Evolutionary conservation across 1,140 invertebrate species (phyloP), one percentile per base, ranked within the genome.

Genomic region (Cephus cinctus): DNA sequence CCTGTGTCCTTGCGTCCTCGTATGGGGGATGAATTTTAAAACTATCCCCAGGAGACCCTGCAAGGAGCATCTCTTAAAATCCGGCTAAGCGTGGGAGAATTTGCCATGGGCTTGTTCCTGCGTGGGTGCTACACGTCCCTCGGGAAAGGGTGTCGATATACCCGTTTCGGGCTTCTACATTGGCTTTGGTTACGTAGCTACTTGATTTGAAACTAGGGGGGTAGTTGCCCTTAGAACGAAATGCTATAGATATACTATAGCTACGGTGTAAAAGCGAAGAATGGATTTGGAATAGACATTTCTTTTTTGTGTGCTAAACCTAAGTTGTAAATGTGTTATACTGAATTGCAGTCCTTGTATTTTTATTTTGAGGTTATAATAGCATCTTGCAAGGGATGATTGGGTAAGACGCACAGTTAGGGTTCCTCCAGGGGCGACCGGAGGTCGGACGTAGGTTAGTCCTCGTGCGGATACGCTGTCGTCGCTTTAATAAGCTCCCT

Each of bases 21-120:
- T 52, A 59, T 70, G 63, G 66, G 61, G 66, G 56, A 58, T 68
- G 68, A 71, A 71, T 71, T 71, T 71, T 69, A 71, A 71, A 71
- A 67, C 66, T 66, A 47, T 59, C 59, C 68, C 56, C 66, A 34
- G 18, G 68, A 67, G 67, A 15, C 21, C 41, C 25, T 27, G 34
- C 36, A 36, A 5, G 38, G 44, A 56, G 53, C 61, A 61, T 69
- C 61, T 55, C 57, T 61, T 56, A 44, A 65, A 69, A 71, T 69
- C 66, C 61, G 61, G 43, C 60, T 59, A 54, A 56, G 57, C 54
- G 56, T 50, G 63, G 34, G 34, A 12, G 11, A 15, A 36, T 11
- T 9, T n/a, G n/a, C n/a, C n/a, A n/a, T n/a, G n/a, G 63, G 59
- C 45, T 52, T 67, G 64, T 56, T 61, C 58, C 62, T 62, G 65